Evolutionary conservation across 2,797 vertebrate genomes (phyloP).

Genomic region (Nannoperca australis): DNA sequence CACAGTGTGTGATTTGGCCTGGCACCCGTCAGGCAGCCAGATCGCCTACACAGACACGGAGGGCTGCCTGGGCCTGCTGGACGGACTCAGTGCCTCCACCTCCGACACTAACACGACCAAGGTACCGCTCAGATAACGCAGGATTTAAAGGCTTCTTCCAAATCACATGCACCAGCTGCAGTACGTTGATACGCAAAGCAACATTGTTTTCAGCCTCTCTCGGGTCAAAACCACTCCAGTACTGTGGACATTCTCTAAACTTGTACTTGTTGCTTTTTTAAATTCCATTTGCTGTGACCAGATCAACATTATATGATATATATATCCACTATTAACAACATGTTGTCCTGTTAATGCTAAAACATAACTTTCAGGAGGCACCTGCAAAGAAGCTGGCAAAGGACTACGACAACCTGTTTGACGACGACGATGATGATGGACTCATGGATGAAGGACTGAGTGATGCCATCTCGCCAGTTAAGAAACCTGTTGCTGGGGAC

Average conservation of each 20-base stretch:
- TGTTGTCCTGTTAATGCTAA: background rate
- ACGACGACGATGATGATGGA: conserved; percentile 87
- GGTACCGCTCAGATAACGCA: conserved; percentile 30
- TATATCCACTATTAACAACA: background rate
- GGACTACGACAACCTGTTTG: conserved; percentile 91
- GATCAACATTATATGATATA: background rate
- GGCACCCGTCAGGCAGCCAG: conserved; percentile 89
- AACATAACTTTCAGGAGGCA: conserved; percentile 40
- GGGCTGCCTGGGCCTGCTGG: conserved; percentile 94
- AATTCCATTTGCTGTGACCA: no score
- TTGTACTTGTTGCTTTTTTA: background rate
- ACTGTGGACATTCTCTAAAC: background rate
- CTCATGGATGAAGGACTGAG: conserved; percentile 86
- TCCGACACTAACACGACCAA: conserved; percentile 36
- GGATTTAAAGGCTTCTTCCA: background rate
- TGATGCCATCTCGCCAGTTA: conserved; percentile 83
- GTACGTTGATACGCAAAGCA: background rate
- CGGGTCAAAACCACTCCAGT: background rate
- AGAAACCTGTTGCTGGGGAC: conserved; percentile 54
- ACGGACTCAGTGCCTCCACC: conserved; percentile 78
- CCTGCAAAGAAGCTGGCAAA: conserved; percentile 62
- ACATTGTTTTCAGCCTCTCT: background rate
- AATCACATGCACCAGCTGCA: background rate
- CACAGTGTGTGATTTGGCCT: conserved; percentile 91
- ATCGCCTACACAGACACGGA: conserved; percentile 94